These are phyloP conservation scores for Pseudolaguvia tuberculata DNA, from an alignment of 2,113 vertebrate genomes.

Conservation along the genomic window DNA sequence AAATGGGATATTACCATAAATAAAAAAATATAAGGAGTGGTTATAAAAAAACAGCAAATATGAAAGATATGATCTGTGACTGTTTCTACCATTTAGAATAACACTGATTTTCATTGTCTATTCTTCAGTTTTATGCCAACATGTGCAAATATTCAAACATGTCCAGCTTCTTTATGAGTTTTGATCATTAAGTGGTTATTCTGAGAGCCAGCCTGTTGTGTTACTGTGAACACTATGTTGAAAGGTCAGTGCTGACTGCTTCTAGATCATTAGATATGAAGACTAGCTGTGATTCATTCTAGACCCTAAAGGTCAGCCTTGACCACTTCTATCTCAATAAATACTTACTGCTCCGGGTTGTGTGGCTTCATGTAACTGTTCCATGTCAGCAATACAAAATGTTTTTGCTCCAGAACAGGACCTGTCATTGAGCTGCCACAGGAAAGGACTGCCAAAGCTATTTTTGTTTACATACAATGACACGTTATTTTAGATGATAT, in stretches of 20 bases:
- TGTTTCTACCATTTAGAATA: constrained; percentile 27
- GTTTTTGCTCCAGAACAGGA: constrained; percentile 26
- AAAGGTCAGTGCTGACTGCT: constrained; percentile 70
- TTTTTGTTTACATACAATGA: constrained; percentile 4
- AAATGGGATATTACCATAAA: constrained; percentile 44
- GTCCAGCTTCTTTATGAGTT: constrained; percentile 24
- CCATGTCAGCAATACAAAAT: constrained; percentile 37
- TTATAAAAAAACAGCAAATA: constrained; percentile 53
- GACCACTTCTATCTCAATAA: constrained; percentile 56
- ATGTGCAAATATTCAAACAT: constrained; percentile 25
- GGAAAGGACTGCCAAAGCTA: constrained; percentile 2
- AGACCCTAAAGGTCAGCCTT: constrained; percentile 68
- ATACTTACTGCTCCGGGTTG: constrained; percentile 11
- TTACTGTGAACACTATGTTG: constrained; percentile 56
- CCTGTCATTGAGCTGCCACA: constrained; percentile 30
- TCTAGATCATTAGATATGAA: constrained; percentile 71
- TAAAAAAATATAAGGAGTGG: constrained; percentile 45
- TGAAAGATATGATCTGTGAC: constrained; percentile 25
- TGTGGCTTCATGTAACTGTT: constrained; percentile 28
- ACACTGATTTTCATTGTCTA: background rate
- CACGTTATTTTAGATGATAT: constrained; percentile 7
- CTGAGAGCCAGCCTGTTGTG: constrained; percentile 30
- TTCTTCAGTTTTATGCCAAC: background rate
- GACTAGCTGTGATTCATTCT: constrained; percentile 65
- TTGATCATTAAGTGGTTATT: constrained; percentile 39